Percentiles rank a stretch among this genome's conserved stretches.
Evolutionary conservation across 2,113 vertebrate species (phyloP).

Genomic region (Setophaga kirtlandii): DNA sequence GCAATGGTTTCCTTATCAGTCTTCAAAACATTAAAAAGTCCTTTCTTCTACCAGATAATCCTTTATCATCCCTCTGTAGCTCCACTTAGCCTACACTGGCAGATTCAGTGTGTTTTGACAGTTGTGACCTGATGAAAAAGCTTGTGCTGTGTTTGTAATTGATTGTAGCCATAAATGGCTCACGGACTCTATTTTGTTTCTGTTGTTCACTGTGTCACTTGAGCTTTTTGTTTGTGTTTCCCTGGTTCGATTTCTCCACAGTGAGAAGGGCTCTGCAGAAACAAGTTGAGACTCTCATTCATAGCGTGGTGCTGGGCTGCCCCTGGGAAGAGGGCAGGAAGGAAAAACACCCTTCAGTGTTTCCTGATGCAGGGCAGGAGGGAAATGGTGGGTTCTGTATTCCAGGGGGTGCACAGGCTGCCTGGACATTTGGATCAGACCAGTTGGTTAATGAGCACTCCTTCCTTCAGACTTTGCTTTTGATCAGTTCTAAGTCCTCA

Average conservation of each 20-base stretch:
- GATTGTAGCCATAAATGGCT: conserved; percentile 55
- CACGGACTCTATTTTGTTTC: conserved; percentile 48
- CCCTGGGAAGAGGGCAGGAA: neutral
- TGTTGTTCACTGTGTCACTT: conserved; percentile 16
- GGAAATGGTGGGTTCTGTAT: neutral
- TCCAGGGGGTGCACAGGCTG: neutral
- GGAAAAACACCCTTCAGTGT: neutral
- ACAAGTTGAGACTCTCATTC: neutral
- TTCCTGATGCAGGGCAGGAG: neutral
- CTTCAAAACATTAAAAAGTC: conserved; percentile 50
- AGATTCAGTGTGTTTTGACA: conserved; percentile 55
- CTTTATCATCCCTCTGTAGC: conserved; percentile 53
- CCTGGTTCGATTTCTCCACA: conserved; percentile 20
- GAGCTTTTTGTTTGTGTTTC: conserved; percentile 52
- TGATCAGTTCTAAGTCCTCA: neutral
- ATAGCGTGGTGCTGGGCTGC: neutral
- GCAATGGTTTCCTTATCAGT: conserved; percentile 42
- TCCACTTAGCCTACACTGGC: conserved; percentile 30
- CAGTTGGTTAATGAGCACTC: neutral
- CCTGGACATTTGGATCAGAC: neutral
- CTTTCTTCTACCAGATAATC: conserved; percentile 49
- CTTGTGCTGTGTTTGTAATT: conserved; percentile 47
- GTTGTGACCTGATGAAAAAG: conserved; percentile 52
- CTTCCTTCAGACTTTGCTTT: neutral
- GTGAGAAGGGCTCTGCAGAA: conserved; percentile 3